Percentiles rank a stretch among this genome's conserved stretches.
Conservation (phyloP, 2,797 vertebrate species). For the Ctenopoma kingsleyae region DNA sequence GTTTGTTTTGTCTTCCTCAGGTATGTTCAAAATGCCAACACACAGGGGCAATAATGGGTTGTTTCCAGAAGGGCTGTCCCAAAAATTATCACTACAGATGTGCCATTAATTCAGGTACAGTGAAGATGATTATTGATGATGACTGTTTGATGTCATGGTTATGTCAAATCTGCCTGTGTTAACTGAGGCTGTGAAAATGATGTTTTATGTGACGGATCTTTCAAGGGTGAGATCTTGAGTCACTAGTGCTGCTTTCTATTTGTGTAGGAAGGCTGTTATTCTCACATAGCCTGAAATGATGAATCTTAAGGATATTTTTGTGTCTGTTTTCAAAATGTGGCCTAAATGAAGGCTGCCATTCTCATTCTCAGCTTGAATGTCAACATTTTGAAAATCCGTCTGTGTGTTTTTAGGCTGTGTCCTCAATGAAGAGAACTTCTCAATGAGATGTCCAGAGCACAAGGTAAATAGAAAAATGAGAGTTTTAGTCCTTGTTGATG, state of each 20-base stretch:
- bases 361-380: neutral
- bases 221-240: neutral
- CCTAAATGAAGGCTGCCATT: slow-evolving; percentile 43
- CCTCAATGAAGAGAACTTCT: slow-evolving; percentile 86
- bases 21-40: slow-evolving; percentile 75
- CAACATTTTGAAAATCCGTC: neutral
- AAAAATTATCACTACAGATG: slow-evolving; percentile 85
- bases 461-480: slow-evolving; percentile 65
- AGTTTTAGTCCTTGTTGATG: neutral
- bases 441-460: slow-evolving; percentile 83
- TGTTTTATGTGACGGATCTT: neutral
- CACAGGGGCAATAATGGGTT: slow-evolving; percentile 83
- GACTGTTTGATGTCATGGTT: neutral
- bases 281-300: neutral
- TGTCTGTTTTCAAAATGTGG: slow-evolving; percentile 5
- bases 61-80: slow-evolving; percentile 84
- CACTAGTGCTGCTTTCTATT: slow-evolving; percentile 2
- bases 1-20: slow-evolving; percentile 50
- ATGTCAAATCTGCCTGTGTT: neutral
- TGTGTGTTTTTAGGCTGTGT: slow-evolving; percentile 68
- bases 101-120: slow-evolving; percentile 80
- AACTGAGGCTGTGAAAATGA: neutral
- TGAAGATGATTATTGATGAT: too few relatives aligned
- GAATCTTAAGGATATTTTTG: neutral
- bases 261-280: slow-evolving; percentile 20